Conservation (phyloP, 2,888 invertebrate species). For the Hylaea fasciaria region DNA sequence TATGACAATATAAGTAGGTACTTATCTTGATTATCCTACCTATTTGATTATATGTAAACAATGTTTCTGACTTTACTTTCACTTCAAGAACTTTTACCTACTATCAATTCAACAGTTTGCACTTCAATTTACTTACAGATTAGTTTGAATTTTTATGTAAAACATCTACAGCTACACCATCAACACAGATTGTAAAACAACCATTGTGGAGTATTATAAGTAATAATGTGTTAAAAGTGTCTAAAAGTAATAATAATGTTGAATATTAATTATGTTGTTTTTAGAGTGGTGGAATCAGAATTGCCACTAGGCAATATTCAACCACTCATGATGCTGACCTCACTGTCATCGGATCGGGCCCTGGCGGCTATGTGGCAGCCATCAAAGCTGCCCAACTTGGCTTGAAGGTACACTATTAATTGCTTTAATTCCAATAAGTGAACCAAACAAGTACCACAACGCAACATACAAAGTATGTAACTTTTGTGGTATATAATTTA, state of each 20-base stretch:
- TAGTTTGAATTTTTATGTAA: neutral
- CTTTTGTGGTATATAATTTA: no score
- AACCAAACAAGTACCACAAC: no score
- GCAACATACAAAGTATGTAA: no score
- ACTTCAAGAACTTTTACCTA: no score
- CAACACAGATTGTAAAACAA: no score
- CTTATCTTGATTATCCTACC: neutral
- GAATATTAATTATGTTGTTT: slow-evolving; percentile 9
- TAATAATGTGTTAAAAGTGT: no score
- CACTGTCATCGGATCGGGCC: slow-evolving; percentile 99
- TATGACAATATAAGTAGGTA: slow-evolving; percentile 8
- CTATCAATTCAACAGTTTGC: no score
- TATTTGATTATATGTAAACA: neutral
- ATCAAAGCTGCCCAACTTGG: slow-evolving; percentile 99
- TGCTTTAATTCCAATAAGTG: no score
- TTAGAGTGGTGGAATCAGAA: slow-evolving; percentile 66
- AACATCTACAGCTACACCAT: neutral
- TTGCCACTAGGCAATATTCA: slow-evolving; percentile 86
- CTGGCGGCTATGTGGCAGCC: slow-evolving; percentile 99
- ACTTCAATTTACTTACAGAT: neutral
- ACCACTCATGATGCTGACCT: slow-evolving; percentile 93
- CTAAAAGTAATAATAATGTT: no score
- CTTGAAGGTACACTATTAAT: slow-evolving; percentile 90
- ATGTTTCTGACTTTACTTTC: neutral
- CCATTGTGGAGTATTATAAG: no score